phyloP scores from a whole-genome alignment of 2,113 vertebrate genomes.

The Agapornis roseicollis region DNA sequence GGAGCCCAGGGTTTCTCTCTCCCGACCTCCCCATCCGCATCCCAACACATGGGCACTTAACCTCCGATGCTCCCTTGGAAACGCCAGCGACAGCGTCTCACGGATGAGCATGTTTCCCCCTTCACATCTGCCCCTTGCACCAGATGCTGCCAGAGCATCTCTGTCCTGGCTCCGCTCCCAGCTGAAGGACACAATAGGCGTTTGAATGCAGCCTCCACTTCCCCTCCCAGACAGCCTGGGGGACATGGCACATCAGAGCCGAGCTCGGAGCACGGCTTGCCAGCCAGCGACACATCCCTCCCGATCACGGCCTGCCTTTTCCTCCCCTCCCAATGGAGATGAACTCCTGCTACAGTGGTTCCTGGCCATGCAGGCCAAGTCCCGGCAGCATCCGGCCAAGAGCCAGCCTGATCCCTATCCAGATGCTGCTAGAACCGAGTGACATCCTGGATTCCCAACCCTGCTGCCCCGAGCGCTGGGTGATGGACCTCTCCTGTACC shows the following conservation, averaged over 20 bases:
- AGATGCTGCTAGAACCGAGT: not conserved
- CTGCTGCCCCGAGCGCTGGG: accelerated
- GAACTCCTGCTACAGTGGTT: not conserved
- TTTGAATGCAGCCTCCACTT: not conserved
- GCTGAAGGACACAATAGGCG: conserved; percentile 29
- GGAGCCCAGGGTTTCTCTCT: not conserved
- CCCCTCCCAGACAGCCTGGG: conserved; percentile 28
- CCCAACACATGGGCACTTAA: conserved; percentile 28
- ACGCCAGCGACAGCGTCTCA: not conserved
- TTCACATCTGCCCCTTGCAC: conserved; percentile 25
- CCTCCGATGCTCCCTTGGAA: conserved; percentile 29
- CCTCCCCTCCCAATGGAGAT: not conserved
- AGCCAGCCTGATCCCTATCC: not conserved
- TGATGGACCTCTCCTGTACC: not conserved
- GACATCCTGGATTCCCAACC: not conserved
- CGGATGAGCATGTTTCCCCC: conserved; percentile 6
- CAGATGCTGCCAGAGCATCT: conserved; percentile 35
- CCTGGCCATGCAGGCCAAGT: not conserved
- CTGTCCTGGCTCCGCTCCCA: conserved; percentile 51
- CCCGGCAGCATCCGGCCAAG: not conserved
- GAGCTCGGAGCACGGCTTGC: not conserved
- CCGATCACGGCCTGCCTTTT: not conserved
- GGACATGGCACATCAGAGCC: conserved; percentile 24
- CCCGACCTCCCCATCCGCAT: not conserved
- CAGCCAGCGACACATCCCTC: conserved; percentile 3